phyloP scores from a whole-genome alignment of 2,888 invertebrate species.

The Pecten maximus region DNA sequence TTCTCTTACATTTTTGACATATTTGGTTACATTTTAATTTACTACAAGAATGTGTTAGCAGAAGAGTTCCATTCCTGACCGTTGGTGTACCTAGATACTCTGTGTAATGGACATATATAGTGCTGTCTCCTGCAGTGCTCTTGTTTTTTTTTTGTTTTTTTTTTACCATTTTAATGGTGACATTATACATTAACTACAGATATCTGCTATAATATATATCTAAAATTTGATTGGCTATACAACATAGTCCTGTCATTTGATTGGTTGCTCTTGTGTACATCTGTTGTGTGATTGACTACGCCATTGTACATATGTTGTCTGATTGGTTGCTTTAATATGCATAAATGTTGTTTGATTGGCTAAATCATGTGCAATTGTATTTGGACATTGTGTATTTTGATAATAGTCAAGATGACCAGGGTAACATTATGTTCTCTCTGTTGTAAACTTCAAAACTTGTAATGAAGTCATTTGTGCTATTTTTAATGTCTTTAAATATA shows the following conservation, averaged over 20 bases:
- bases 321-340: slow-evolving; percentile 20
- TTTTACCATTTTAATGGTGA: no score
- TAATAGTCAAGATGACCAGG: not conserved
- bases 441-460: not conserved
- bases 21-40: no score
- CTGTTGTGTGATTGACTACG: slow-evolving; percentile 9
- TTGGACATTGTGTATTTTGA: not conserved
- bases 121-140: no score
- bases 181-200: not conserved
- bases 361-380: not conserved
- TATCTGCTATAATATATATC: not conserved
- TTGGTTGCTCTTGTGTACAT: not conserved
- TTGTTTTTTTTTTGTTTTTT: no score
- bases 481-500: not conserved
- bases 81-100: no score
- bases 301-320: slow-evolving; percentile 5
- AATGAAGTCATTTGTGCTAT: not conserved
- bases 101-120: no score
- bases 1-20: no score
- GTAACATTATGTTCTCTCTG: not conserved
- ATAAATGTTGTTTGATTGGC: slow-evolving; percentile 22
- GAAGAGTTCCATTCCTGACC: no score
- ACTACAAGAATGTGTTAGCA: no score
- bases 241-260: not conserved
- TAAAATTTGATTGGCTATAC: no score